Base-by-base conservation (phyloP, 2,888 invertebrate genomes). In the Drosophila rubida region DNA sequence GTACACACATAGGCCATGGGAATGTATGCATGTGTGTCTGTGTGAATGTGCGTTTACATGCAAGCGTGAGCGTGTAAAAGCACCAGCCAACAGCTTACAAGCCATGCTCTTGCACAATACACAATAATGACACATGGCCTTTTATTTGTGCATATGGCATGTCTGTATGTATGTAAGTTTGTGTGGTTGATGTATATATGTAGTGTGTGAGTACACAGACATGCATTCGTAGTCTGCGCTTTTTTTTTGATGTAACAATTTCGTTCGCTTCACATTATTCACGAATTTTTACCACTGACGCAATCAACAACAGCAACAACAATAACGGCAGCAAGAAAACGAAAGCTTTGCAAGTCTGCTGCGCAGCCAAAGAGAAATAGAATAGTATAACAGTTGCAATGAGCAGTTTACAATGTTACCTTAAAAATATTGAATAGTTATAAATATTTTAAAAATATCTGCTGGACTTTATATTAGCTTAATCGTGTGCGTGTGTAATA, bases 31-130 rank as follows among this genome's bases (percentile, higher is more conserved):
- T 46, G 8, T 48, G 41, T 53, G 44, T 35, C 19, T 53, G 44
- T 50, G 25, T 57, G 37, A 37, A 39, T 58, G 45, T 39, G 42
- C 44, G 42, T 54, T 30, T 41, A 48, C 30, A 58, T 69, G 53
- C 49, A 55, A 62, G 32, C 62, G 45, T 61, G 54, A 62, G 39
- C 49, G 45, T 61, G 61, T 45, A 58, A 65, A 64, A 71, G 58
- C 72, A 68, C 62, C 75, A 68, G 77, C 75, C 25, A 25, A 6
- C 75, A 51, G 67, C 49, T 78, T 78, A 85, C 79, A 84, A 80
- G 79, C 85, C 82, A 81, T 78, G 85, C 76, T 80, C 80, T 80
- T 80, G 85, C 80, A 80, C 80, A 80, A 80, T 81, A 81, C 85
- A 84, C 71, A 16, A 46, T 71, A 80, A 69, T 69, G 73, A 65